Evolutionary conservation across 2,888 invertebrate genomes (phyloP).

Genomic region (Nysson spinosus): DNA sequence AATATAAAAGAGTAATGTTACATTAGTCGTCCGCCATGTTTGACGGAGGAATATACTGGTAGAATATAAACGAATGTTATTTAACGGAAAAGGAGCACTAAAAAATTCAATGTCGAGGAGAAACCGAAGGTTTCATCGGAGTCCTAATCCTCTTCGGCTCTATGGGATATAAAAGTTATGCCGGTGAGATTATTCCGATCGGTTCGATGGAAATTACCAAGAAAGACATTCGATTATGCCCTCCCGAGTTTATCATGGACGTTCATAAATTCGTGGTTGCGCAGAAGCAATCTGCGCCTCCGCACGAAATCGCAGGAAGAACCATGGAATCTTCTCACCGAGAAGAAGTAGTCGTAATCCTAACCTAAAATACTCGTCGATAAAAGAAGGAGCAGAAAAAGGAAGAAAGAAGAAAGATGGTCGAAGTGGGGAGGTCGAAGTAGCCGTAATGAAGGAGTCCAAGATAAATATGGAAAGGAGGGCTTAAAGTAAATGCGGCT

Average conservation of each 20-base stretch:
- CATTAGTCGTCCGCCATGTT: no score
- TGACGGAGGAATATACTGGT: no score
- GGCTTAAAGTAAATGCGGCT: slow-evolving; percentile 66
- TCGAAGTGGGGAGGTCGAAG: slow-evolving; percentile 44
- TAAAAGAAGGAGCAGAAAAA: slow-evolving; percentile 40
- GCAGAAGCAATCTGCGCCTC: slow-evolving; percentile 60
- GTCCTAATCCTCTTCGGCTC: no score
- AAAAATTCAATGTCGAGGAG: no score
- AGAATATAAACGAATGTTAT: no score
- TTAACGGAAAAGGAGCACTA: no score
- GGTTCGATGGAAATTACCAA: slow-evolving; percentile 21
- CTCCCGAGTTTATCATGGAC: slow-evolving; percentile 47
- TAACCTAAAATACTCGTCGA: slow-evolving; percentile 42
- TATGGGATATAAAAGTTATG: no score
- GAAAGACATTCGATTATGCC: slow-evolving; percentile 58
- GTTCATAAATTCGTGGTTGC: slow-evolving; percentile 55
- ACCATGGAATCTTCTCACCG: slow-evolving; percentile 30
- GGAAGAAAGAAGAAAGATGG: slow-evolving; percentile 12
- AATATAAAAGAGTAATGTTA: no score
- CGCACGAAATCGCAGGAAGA: slow-evolving; percentile 38
- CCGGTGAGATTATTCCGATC: not conserved
- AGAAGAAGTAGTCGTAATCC: slow-evolving; percentile 53
- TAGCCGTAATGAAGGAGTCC: slow-evolving; percentile 62
- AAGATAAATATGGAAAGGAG: slow-evolving; percentile 70
- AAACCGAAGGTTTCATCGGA: no score